Conservation (phyloP, 1,140 invertebrate genomes). For the Platorchestia sp. region DNA sequence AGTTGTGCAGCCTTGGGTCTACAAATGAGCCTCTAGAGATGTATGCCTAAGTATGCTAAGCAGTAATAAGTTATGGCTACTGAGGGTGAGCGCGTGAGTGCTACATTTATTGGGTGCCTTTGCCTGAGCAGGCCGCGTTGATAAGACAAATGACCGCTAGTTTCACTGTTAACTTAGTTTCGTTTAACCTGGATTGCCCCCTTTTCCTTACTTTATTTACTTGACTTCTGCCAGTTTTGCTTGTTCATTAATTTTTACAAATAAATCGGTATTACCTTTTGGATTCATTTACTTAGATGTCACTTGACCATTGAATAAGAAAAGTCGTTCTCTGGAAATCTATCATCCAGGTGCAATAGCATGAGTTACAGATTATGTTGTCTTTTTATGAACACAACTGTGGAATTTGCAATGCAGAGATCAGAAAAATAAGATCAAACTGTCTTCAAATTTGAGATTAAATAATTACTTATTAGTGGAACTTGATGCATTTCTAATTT, state of each 20-base stretch:
- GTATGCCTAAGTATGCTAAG: background rate
- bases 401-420: background rate
- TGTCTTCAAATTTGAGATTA: background rate
- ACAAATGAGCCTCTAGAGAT: background rate
- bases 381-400: background rate
- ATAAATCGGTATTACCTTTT: too few species aligned
- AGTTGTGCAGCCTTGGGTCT: background rate
- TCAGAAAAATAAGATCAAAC: background rate
- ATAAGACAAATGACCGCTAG: background rate
- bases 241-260: too few species aligned
- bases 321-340: background rate
- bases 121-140: background rate
- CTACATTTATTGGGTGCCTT: background rate
- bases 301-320: background rate
- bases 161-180: background rate
- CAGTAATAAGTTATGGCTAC: background rate
- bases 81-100: background rate
- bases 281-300: background rate
- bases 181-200: background rate
- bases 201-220: background rate
- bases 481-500: too few species aligned
- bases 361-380: background rate
- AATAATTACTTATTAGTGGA: background rate
- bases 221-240: background rate
- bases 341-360: background rate